phyloP scores from a whole-genome alignment of 2,113 vertebrate genomes.

The Heterotilapia buettikoferi region DNA sequence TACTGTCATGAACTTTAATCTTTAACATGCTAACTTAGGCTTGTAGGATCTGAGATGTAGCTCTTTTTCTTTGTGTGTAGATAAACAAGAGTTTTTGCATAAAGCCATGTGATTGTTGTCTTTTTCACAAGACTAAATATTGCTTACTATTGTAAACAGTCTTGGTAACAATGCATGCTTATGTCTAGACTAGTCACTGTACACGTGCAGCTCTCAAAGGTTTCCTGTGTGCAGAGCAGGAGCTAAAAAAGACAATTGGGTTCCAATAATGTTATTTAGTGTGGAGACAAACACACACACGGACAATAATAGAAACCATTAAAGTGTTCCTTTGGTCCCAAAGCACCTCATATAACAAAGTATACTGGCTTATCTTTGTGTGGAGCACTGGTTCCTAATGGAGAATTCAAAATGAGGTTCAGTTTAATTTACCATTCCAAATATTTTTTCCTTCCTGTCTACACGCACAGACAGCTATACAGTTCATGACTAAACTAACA shows the following conservation, averaged over 20 bases:
- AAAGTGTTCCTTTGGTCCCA: background rate
- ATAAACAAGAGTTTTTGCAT: background rate
- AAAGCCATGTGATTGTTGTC: background rate
- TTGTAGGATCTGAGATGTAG: background rate
- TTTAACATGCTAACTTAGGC: background rate
- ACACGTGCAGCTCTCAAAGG: accelerated
- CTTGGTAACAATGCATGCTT: background rate
- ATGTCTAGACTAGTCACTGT: background rate
- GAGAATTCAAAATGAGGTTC: background rate
- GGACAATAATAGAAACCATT: background rate
- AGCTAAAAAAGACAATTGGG: background rate
- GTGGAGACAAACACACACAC: background rate
- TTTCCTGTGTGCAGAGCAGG: background rate
- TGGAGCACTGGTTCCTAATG: background rate
- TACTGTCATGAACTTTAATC: background rate
- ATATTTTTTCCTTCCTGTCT: background rate
- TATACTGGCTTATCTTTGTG: background rate
- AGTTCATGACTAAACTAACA: background rate
- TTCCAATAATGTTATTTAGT: background rate
- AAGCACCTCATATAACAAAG: background rate
- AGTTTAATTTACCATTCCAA: background rate
- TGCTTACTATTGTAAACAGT: background rate
- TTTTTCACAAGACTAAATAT: background rate
- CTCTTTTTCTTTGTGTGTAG: background rate
- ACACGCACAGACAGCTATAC: accelerated